phyloP scores from a whole-genome alignment of 2,113 vertebrate species.

The Brachyistius frenatus region DNA sequence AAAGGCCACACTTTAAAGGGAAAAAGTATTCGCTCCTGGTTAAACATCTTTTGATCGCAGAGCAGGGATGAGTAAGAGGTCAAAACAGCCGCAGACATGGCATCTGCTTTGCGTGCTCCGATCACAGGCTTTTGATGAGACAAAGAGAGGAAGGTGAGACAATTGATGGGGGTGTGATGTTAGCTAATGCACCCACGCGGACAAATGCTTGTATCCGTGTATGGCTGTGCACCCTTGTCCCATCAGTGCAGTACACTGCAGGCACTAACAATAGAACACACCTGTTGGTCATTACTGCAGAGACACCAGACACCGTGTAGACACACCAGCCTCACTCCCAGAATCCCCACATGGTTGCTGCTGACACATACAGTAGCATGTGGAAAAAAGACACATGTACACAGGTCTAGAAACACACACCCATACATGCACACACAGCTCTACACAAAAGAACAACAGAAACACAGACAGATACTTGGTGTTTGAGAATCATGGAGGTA shows the following conservation, averaged over 20 bases:
- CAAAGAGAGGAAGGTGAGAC: conserved; percentile 24
- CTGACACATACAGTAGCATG: conserved; percentile 58
- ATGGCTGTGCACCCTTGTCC: conserved; percentile 52
- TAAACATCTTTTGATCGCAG: conserved; percentile 49
- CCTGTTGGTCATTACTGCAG: conserved; percentile 80
- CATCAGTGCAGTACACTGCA: conserved; percentile 38
- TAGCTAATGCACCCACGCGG: conserved; percentile 18
- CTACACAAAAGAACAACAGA: conserved; percentile 3
- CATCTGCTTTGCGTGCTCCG: conserved; percentile 15
- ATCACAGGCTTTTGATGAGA: conserved; percentile 47
- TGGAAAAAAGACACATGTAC: conserved; percentile 60
- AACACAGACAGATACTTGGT: conserved; percentile 10
- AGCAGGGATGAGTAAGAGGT: conserved; percentile 48
- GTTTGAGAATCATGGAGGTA: conserved; percentile 25
- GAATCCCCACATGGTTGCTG: conserved; percentile 51
- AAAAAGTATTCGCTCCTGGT: conserved; percentile 29
- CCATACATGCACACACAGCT: neutral
- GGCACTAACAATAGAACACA: conserved; percentile 79
- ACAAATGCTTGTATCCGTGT: conserved; percentile 54
- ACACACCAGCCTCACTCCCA: conserved; percentile 57
- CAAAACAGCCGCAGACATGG: conserved; percentile 35
- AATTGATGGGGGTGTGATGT: conserved; percentile 40
- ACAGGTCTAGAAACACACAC: conserved; percentile 49
- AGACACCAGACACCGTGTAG: conserved; percentile 74
- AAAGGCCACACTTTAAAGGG: conserved; percentile 29